Evolutionary conservation across 2,888 invertebrate genomes (phyloP).

Genomic region (Nephrocerus scutellatus): DNA sequence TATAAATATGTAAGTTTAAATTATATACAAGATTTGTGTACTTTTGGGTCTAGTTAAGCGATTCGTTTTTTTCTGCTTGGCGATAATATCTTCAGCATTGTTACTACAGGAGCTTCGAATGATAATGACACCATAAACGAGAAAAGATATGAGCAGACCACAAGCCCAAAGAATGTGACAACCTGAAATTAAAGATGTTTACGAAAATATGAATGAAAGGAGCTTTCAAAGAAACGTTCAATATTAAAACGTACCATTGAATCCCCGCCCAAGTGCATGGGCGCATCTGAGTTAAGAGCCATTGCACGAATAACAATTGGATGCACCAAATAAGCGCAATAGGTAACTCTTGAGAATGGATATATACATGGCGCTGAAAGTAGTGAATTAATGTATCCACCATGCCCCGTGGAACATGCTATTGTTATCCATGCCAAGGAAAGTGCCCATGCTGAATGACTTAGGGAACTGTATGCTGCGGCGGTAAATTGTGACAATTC

Average conservation of each 20-base stretch:
- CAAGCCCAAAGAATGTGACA: slow-evolving; percentile 72
- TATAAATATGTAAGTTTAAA: slow-evolving; percentile 28
- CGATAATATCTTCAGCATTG: slow-evolving; percentile 67
- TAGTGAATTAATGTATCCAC: slow-evolving; percentile 68
- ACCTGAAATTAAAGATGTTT: slow-evolving; percentile 50
- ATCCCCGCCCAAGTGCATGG: slow-evolving; percentile 71
- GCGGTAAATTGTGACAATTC: slow-evolving; percentile 63
- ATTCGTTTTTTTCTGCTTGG: slow-evolving; percentile 51
- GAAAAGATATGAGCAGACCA: slow-evolving; percentile 69
- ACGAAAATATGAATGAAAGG: background rate
- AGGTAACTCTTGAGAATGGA: slow-evolving; percentile 79
- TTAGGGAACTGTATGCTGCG: slow-evolving; percentile 72
- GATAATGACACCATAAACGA: slow-evolving; percentile 73
- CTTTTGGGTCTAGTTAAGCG: slow-evolving; percentile 26
- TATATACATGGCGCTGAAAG: slow-evolving; percentile 71
- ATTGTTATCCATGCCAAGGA: slow-evolving; percentile 76
- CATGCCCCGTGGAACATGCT: slow-evolving; percentile 77
- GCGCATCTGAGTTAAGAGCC: slow-evolving; percentile 74
- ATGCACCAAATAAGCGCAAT: slow-evolving; percentile 80
- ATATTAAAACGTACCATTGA: slow-evolving; percentile 55
- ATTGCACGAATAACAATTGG: slow-evolving; percentile 74
- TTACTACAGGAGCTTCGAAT: slow-evolving; percentile 79
- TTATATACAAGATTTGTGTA: too few relatives aligned
- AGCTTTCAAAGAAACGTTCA: background rate
- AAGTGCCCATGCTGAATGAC: slow-evolving; percentile 77